phyloP scores from a whole-genome alignment of 2,888 invertebrate species.

The Incurvaria masculella region DNA sequence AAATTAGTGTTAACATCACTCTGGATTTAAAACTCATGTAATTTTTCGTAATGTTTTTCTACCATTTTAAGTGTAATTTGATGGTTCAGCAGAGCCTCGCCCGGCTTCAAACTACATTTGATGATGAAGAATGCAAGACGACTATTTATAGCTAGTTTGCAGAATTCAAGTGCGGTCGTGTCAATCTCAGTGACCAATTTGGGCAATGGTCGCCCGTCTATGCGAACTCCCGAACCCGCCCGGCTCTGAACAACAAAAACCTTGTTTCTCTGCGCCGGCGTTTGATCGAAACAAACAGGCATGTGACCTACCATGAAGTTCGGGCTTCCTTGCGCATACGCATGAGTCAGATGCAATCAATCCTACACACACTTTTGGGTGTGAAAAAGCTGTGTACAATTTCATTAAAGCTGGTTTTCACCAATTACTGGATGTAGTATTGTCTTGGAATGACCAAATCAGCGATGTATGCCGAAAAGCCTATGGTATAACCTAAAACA shows the following conservation, averaged over 20 bases:
- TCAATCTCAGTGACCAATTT: too few relatives aligned
- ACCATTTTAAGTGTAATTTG: constrained; percentile 3
- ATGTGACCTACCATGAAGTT: not conserved
- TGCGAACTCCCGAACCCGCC: not conserved
- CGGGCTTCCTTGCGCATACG: constrained; percentile 1
- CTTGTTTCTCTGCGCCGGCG: not conserved
- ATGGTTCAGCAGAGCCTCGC: constrained; percentile 1
- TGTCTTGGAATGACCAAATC: too few relatives aligned
- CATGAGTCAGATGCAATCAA: constrained; percentile 4
- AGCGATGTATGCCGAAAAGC: too few relatives aligned
- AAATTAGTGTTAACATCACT: too few relatives aligned
- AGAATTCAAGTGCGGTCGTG: constrained; percentile 3
- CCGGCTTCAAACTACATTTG: constrained; percentile 1
- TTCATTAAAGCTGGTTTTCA: not conserved
- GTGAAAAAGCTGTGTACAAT: constrained; percentile 6
- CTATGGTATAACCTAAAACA: too few relatives aligned
- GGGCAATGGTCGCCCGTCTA: not conserved
- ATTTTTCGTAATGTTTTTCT: not conserved
- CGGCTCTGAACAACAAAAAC: constrained; percentile 1
- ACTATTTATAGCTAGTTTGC: constrained; percentile 4
- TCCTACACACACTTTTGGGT: constrained; percentile 6
- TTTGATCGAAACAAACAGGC: constrained; percentile 4
- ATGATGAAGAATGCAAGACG: not conserved
- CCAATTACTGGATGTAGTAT: too few relatives aligned
- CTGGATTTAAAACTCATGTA: too few relatives aligned